Conservation (phyloP, 2,797 vertebrate genomes). For the Melanotaenia trifasciata region DNA sequence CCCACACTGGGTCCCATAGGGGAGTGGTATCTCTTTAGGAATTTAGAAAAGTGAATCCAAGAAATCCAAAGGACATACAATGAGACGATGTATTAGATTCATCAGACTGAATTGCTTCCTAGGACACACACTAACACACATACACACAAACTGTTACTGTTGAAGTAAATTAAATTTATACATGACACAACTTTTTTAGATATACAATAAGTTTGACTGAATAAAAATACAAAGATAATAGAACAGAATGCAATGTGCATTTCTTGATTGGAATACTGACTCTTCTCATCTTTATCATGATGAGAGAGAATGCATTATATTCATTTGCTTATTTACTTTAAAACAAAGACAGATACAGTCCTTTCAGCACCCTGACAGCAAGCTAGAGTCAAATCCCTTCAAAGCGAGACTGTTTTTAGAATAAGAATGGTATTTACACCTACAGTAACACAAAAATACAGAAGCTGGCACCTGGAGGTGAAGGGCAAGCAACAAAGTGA, state of each 20-base stretch:
- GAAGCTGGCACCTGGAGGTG: too few species aligned
- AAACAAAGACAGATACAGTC: slow-evolving; percentile 47
- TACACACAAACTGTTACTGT: slow-evolving; percentile 26
- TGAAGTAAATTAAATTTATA: slow-evolving; percentile 65
- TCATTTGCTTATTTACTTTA: slow-evolving; percentile 26
- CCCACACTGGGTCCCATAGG: slow-evolving; percentile 18
- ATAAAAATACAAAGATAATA: too few species aligned
- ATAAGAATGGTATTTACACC: not conserved
- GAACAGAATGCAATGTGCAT: too few species aligned
- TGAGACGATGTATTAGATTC: slow-evolving; percentile 55
- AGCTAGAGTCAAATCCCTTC: slow-evolving; percentile 20
- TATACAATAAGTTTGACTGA: not conserved
- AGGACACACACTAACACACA: slow-evolving; percentile 10
- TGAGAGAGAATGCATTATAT: slow-evolving; percentile 23
- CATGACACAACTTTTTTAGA: slow-evolving; percentile 32
- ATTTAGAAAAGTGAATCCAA: slow-evolving; percentile 63
- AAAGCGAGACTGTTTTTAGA: slow-evolving; percentile 16
- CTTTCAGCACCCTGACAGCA: slow-evolving; percentile 11
- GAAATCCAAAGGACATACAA: slow-evolving; percentile 51
- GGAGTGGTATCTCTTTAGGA: slow-evolving; percentile 33
- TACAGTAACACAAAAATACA: too few species aligned
- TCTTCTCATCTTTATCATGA: slow-evolving; percentile 3
- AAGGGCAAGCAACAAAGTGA: too few species aligned
- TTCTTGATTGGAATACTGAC: too few species aligned
- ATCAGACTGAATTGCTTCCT: slow-evolving; percentile 71